Base-by-base conservation (phyloP, 2,888 invertebrate genomes). In the Dynastes hyllus region DNA sequence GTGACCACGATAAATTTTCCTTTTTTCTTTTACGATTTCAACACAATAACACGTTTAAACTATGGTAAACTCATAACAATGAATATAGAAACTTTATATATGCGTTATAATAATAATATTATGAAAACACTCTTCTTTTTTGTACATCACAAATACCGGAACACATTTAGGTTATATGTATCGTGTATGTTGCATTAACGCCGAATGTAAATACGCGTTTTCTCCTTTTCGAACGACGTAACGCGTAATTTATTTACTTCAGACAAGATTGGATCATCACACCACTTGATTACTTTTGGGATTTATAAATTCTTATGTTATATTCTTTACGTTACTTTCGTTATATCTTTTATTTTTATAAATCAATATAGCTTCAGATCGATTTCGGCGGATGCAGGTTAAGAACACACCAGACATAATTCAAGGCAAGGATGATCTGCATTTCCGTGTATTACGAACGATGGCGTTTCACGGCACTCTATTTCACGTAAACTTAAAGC, bases 291-390 rank as follows among this genome's bases (percentile, higher is more conserved):
- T 55, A 51, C 50, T 69, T 69, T 63, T 63, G 27, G 27, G 45
- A 76, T 63, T 51, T 50, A 53, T 53, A 53, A 53, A 53, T 53
- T 16, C 16, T 53, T 4, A n/a, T n/a, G 55, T 55, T 55, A 55
- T 22, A 27, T 27, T 63, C 51, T 65, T 51, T 65, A 55, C 65
- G 63, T 71, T 55, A 71, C 71, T 80, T 80, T 81, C 81, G 78
- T 80, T 82, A 29, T 61, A 53, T 67, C 37, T 66, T 58, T 63
- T 77, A 61, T 55, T 55, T 22, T 55, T 55, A 55, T 55, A 73
- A 83, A 87, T 87, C 87, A 86, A 87, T 55, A 55, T 87, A 87
- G 86, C 87, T 87, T 86, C 84, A 82, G 85, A 87, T 87, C 87
- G 87, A 87, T 87, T 84, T 75, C 81, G 51, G 78, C 80, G 63